Percentiles rank a stretch among this genome's conserved stretches.
Conservation (phyloP, 2,113 vertebrate genomes). For the Pyrgilauda ruficollis region DNA sequence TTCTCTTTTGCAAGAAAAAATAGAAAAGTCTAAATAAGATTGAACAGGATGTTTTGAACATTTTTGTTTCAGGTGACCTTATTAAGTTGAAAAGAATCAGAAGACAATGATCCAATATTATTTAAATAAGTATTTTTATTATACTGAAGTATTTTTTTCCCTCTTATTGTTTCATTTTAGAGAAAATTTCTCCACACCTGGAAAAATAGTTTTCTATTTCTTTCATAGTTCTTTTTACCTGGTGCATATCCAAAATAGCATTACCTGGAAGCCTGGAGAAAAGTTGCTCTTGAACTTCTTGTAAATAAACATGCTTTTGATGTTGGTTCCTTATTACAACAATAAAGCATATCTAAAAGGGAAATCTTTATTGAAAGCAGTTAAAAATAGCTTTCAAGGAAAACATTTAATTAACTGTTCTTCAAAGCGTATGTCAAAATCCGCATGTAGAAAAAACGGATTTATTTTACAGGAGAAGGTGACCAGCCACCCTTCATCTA, state of each 20-base stretch:
- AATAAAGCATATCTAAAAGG: not conserved
- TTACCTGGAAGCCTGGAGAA: not conserved
- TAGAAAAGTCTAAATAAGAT: not conserved
- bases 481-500: not conserved
- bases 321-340: not conserved
- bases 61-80: not conserved
- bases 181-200: not conserved
- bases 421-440: not conserved
- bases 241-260: not conserved
- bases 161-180: not conserved
- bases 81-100: not conserved
- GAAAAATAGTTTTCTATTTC: no score
- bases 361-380: not conserved
- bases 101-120: not conserved
- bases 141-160: rapidly evolving
- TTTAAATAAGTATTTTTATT: not conserved
- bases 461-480: not conserved
- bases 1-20: not conserved
- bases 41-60: not conserved
- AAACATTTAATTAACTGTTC: not conserved
- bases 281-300: not conserved
- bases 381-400: not conserved
- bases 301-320: not conserved
- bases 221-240: not conserved
- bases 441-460: not conserved